These are phyloP conservation scores for Macropis europaea DNA, from an alignment of 2,888 invertebrate species.

Conservation along the genomic window DNA sequence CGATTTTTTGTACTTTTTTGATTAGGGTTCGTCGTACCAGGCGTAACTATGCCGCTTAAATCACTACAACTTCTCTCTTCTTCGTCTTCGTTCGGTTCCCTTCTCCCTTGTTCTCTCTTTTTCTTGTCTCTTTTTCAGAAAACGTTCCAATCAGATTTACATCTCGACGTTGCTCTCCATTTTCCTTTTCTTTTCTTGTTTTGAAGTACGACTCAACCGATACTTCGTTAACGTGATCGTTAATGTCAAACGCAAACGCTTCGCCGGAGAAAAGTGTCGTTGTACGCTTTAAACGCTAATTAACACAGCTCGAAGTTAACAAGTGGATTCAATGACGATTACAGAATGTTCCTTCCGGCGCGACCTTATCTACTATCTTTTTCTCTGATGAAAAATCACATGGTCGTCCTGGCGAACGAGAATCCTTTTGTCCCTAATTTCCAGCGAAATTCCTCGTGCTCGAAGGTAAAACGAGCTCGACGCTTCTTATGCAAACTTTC, in stretches of 20 bases:
- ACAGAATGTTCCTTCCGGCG: slow-evolving; percentile 36
- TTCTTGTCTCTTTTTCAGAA: too few relatives aligned
- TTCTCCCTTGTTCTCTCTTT: too few relatives aligned
- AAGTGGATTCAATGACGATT: slow-evolving; percentile 53
- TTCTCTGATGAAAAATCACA: slow-evolving; percentile 59
- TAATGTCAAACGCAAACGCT: too few relatives aligned
- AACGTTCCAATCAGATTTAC: too few relatives aligned
- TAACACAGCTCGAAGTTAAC: slow-evolving; percentile 59
- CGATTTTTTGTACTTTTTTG: slow-evolving; percentile 78
- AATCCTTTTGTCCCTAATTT: slow-evolving; percentile 38
- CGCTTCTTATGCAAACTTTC: too few relatives aligned
- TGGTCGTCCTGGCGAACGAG: slow-evolving; percentile 32
- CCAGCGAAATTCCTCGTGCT: neutral
- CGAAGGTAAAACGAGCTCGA: too few relatives aligned
- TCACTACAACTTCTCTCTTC: slow-evolving; percentile 46
- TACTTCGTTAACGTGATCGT: slow-evolving; percentile 48
- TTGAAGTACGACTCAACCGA: slow-evolving; percentile 44
- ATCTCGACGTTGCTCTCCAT: too few relatives aligned
- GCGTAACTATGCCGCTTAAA: slow-evolving; percentile 49
- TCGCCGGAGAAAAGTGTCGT: slow-evolving; percentile 49
- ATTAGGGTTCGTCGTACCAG: slow-evolving; percentile 73
- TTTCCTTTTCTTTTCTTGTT: neutral
- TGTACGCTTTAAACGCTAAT: slow-evolving; percentile 53
- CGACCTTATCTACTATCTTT: slow-evolving; percentile 51
- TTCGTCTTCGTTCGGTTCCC: slow-evolving; percentile 33